Evolutionary conservation across 2,888 invertebrate genomes (phyloP), one percentile per base, ranked within the genome.

Genomic region (Napeogenes sylphis): DNA sequence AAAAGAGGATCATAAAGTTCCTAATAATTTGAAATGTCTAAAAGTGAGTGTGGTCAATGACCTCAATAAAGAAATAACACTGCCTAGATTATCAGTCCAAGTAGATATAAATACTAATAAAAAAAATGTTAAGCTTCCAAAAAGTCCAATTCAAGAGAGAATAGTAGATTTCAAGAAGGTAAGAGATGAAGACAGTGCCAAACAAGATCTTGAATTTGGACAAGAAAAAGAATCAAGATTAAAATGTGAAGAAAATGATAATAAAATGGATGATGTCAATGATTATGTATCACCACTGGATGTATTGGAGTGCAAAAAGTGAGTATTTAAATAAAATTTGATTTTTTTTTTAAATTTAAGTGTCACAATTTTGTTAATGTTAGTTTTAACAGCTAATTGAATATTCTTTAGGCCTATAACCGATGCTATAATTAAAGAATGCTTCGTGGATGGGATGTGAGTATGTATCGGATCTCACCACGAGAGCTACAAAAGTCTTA

Each of bases 281-380:
- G 90, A 90, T 71, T 90, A 90, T 66, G 79, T 77, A 75, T 90
- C 90, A 6, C 90, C 90, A 35, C 70, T 90, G 42, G 83, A 84
- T 65, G 82, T 89, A 32, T 80, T 90, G 71, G 80, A 65, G 54
- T 60, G 65, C 64, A 71, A 69, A 63, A 69, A 58, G 71, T 71
- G 63, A 68, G 71, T 67, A 58, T 55, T 45, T 38, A 21, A 45
- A 32, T 42, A 55, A 55, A 54, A 10, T 47, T 10, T 21, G 21
- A 21, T 51, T 38, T n/a, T 46, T n/a, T 12, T 47, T 30, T 30
- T 30, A 8, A 12, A 30, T 51, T 12, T 51, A 51, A 30, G 10
- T 10, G n/a, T 51, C 2, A 30, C 30, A 30, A 30, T 21, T 30
- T 51, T 21, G 30, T 30, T 21, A n/a, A 51, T 8, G 8, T 30